These are phyloP conservation scores for Eretmochelys imbricata DNA, from an alignment of 2,113 vertebrate genomes.

Conservation along the genomic window DNA sequence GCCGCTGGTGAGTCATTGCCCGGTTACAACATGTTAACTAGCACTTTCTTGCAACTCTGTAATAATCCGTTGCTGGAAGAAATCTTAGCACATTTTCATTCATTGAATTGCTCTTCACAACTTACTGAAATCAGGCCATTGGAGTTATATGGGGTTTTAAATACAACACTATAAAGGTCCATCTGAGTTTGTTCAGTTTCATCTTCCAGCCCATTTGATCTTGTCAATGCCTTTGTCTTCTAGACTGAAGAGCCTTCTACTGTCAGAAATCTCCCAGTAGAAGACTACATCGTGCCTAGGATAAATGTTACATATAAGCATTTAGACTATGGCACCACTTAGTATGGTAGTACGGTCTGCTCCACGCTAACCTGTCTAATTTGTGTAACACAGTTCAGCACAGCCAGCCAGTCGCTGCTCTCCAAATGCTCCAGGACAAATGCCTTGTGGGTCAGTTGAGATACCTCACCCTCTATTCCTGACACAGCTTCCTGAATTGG, in stretches of 20 bases:
- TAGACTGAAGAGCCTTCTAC: no score
- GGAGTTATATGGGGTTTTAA: not conserved
- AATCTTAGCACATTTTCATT: not conserved
- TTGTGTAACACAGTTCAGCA: not conserved
- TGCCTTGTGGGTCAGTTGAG: not conserved
- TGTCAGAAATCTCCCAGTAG: not conserved
- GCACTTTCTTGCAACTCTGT: not conserved
- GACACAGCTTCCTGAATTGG: not conserved
- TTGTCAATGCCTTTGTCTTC: no score
- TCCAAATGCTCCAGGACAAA: not conserved
- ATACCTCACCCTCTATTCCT: not conserved
- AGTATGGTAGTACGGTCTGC: not conserved
- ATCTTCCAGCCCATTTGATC: no score
- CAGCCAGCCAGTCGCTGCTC: not conserved
- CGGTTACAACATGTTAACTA: not conserved
- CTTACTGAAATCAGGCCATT: not conserved
- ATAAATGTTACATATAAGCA: not conserved
- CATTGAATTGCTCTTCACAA: not conserved
- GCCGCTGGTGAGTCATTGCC: no score
- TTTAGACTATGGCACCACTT: not conserved
- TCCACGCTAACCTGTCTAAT: not conserved
- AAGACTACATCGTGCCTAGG: not conserved
- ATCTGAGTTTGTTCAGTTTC: not conserved
- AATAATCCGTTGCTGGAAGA: accelerated
- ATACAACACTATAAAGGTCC: not conserved